Percentiles rank a stretch among this genome's conserved stretches.
Evolutionary conservation across 2,113 vertebrate genomes (phyloP).

Genomic region (Saccopteryx bilineata): DNA sequence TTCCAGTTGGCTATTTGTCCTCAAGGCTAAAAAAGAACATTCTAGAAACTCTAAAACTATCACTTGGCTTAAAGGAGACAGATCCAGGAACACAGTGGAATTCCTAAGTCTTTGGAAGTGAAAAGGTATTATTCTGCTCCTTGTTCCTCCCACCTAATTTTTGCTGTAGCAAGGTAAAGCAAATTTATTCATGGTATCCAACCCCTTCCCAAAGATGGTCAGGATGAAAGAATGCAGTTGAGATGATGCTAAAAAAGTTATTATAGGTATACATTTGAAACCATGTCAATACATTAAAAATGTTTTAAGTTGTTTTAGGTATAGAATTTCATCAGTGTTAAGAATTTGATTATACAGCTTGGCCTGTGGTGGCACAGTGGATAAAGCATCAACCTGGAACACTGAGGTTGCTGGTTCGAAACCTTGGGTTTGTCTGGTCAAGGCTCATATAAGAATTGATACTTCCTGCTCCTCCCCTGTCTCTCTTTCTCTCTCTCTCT

Average conservation of each 20-base stretch:
- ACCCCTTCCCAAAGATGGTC: neutral
- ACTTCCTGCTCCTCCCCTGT: no score
- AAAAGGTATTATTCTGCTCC: neutral
- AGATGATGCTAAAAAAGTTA: neutral
- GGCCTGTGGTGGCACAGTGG: no score
- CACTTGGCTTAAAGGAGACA: slow-evolving; percentile 53
- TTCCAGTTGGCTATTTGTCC: slow-evolving; percentile 2
- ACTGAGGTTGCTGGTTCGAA: no score
- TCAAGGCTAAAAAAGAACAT: slow-evolving; percentile 37
- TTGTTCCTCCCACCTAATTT: neutral
- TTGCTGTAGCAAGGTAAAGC: neutral
- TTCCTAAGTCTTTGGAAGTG: slow-evolving; percentile 4
- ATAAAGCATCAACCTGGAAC: no score
- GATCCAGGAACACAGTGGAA: neutral
- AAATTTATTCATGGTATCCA: neutral
- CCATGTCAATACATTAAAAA: no score
- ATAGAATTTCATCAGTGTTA: neutral
- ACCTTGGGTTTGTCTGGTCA: no score
- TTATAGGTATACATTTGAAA: neutral
- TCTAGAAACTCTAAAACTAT: slow-evolving; percentile 47
- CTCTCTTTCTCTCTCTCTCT: no score
- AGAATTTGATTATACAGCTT: neutral
- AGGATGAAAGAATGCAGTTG: neutral
- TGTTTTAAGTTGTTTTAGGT: neutral
- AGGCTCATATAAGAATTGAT: no score